Evolutionary conservation across 1,140 invertebrate genomes (phyloP), one percentile per base, ranked within the genome.

Genomic region (Metopolophium dirhodum): DNA sequence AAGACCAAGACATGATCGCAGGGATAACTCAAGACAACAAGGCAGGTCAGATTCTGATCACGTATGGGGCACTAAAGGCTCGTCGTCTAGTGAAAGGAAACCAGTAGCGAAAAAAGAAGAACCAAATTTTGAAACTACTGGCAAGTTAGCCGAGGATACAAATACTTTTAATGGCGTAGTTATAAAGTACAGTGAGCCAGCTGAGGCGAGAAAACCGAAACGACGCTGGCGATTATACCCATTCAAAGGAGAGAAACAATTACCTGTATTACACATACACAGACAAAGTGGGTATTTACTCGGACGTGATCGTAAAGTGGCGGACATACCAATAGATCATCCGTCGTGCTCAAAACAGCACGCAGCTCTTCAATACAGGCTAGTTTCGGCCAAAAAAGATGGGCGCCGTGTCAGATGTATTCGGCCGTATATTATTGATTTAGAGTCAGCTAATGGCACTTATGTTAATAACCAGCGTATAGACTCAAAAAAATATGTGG

Each of bases 311-410:
- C 96, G 99, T 93, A 98, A 98, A 95, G 97, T 99, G 23, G 98
- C 97, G 1, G 99, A 99, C 95, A 97, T 99, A 94, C 97, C 99
- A 4, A 96, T 99, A 20, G 99, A 99, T 96, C 99, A 99, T 96
- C 99, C 99, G 2, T 99, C 98, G 11, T 99, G 99, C 95, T 99
- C 98, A 8, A 99, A 99, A 95, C 99, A 99, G 95, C 99, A 99
- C 96, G 99, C 99, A 4, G 99, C 97, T 68, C 95, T 99, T 91
- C 99, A 99, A 95, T 99, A 98, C 95, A 96, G 99, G 91, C 96
- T 99, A 18, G 97, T 99, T 91, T 96, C 97, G 35, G 99, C 97
- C 95, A 96, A 97, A 87, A 96, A 97, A 68, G 97, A 98, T 95
- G 98, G 98, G 85, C 95, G 96, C 2, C 95, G 96, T 93, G 98